Conservation (phyloP, 2,888 invertebrate genomes). For the Lycocerus yunnanus region DNA sequence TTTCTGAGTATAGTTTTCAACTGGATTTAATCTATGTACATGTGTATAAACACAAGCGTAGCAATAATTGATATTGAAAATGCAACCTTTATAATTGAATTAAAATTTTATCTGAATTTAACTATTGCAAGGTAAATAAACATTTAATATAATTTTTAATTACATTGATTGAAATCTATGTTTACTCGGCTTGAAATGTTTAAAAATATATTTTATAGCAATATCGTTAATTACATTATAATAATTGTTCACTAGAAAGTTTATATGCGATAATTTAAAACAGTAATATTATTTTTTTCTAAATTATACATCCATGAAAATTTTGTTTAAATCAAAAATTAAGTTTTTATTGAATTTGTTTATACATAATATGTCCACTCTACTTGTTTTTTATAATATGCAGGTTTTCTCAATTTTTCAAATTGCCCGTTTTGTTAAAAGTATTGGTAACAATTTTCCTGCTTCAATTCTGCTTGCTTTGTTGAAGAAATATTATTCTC, state of each 20-base stretch:
- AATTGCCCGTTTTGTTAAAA: no score
- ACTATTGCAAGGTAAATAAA: not conserved
- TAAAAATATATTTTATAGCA: not conserved
- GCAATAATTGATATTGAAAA: not conserved
- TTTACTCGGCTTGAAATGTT: not conserved
- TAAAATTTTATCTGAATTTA: not conserved
- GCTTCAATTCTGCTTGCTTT: no score
- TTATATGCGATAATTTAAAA: not conserved
- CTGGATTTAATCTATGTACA: not conserved
- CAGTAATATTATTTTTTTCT: not conserved
- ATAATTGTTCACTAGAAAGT: not conserved
- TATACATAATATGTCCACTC: not conserved
- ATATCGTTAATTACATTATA: not conserved
- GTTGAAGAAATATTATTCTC: no score
- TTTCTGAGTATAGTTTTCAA: not conserved
- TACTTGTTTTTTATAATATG: no score
- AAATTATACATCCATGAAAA: not conserved
- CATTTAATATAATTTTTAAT: not conserved
- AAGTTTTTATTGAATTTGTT: not conserved
- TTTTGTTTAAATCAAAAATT: not conserved
- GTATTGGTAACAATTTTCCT: no score
- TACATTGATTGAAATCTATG: not conserved
- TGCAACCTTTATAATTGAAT: not conserved
- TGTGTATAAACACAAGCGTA: not conserved
- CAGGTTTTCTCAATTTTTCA: no score